phyloP scores from a whole-genome alignment of 92 coral and sea anemone species.

The Zoanthus sociatus region DNA sequence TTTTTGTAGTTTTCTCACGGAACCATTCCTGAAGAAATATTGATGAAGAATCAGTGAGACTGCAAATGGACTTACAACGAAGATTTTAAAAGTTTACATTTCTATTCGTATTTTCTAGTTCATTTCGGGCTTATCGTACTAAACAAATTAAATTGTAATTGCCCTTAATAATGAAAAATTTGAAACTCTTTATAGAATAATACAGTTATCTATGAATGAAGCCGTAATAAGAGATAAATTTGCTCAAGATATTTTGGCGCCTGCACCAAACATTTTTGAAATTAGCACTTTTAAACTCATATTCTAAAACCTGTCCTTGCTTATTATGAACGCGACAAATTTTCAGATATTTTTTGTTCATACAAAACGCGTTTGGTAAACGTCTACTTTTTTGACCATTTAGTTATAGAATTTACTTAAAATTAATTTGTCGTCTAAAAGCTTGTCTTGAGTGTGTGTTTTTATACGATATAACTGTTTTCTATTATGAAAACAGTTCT shows the following conservation, averaged over 20 bases:
- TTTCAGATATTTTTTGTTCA: neutral
- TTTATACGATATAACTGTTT: neutral
- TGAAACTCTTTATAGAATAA: slow-evolving; percentile 15
- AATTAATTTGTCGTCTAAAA: neutral
- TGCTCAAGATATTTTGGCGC: neutral
- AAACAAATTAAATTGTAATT: neutral
- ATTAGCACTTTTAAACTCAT: slow-evolving; percentile 24
- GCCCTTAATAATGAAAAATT: neutral
- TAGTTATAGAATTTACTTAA: neutral
- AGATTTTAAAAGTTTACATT: neutral
- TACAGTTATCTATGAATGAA: neutral
- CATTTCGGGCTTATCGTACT: neutral
- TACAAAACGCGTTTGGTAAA: neutral
- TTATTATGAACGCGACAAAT: neutral
- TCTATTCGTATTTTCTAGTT: neutral
- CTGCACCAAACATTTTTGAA: neutral
- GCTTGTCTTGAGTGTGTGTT: neutral
- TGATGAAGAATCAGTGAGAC: too few relatives aligned
- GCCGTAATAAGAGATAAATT: neutral
- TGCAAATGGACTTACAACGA: neutral
- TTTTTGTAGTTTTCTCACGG: neutral
- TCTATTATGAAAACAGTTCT: neutral
- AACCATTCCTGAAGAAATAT: too few relatives aligned
- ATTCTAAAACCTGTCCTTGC: neutral
- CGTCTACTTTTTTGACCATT: neutral